phyloP scores from a whole-genome alignment of 2,888 invertebrate genomes.

The Macroteleia sp. region DNA sequence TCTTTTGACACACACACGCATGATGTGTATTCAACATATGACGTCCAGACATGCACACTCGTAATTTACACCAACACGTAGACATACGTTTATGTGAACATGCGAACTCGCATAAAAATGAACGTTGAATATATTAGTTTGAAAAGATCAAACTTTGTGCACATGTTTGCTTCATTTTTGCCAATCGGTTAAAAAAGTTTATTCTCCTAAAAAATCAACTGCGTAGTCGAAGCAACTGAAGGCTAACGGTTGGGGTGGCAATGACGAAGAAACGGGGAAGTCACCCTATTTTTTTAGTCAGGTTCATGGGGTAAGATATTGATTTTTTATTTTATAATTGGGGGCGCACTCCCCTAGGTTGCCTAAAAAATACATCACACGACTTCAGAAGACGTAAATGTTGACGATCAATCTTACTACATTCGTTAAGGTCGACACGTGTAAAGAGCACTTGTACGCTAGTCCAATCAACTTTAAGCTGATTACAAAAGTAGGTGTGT shows the following conservation, averaged over 20 bases:
- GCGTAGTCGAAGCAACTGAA: conserved; percentile 70
- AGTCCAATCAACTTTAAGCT: conserved; percentile 14
- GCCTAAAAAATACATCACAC: conserved; percentile 82
- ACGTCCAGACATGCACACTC: too few relatives aligned
- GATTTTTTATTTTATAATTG: conserved; percentile 84
- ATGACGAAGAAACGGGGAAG: conserved; percentile 77
- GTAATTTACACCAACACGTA: too few relatives aligned
- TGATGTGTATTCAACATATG: too few relatives aligned
- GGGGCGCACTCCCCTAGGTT: conserved; percentile 82
- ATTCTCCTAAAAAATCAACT: conserved; percentile 73
- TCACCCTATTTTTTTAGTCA: conserved; percentile 80
- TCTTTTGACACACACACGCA: too few relatives aligned
- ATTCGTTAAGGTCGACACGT: conserved; percentile 53
- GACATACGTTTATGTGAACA: too few relatives aligned
- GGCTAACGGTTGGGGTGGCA: conserved; percentile 73
- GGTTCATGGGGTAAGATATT: conserved; percentile 81
- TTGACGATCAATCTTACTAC: conserved; percentile 49
- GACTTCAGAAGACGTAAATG: conserved; percentile 61
- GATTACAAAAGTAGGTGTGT: neutral
- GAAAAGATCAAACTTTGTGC: too few relatives aligned
- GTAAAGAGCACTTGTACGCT: conserved; percentile 44
- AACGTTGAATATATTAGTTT: too few relatives aligned
- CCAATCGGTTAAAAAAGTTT: conserved; percentile 55
- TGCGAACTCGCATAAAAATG: too few relatives aligned
- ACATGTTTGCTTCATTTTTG: conserved; percentile 27